Conservation (phyloP, 2,113 vertebrate species). For the Propithecus coquereli region DNA sequence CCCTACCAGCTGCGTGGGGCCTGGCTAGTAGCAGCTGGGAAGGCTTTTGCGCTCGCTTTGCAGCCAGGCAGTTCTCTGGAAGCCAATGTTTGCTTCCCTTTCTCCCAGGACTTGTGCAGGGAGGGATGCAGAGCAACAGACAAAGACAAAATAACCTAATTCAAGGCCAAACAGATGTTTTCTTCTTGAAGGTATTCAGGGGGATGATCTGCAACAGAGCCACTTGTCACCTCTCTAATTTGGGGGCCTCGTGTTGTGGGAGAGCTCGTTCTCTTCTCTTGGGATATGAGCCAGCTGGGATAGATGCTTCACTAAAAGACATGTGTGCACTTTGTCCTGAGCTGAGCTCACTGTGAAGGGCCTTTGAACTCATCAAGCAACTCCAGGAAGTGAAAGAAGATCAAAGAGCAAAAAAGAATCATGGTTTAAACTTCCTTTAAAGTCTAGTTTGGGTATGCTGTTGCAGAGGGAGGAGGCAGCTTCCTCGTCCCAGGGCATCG, state of each 20-base stretch:
- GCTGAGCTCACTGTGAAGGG: constrained; percentile 9
- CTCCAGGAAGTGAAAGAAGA: constrained; percentile 51
- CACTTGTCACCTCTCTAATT: constrained; percentile 14
- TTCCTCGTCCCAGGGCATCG: background rate
- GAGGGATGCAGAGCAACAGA: background rate
- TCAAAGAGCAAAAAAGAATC: constrained; percentile 49
- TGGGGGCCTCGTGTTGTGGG: background rate
- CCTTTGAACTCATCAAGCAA: constrained; percentile 48
- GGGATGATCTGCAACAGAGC: constrained; percentile 44
- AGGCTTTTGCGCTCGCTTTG: constrained; percentile 50
- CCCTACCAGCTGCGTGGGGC: background rate
- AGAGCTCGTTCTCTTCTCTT: background rate
- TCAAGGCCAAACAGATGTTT: constrained; percentile 54
- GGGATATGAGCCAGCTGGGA: constrained; percentile 19
- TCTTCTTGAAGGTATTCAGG: constrained; percentile 56
- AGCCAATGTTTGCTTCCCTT: background rate
- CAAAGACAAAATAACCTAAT: constrained; percentile 55
- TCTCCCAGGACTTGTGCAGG: constrained; percentile 22
- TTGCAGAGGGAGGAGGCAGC: background rate
- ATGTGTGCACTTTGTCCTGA: constrained; percentile 29
- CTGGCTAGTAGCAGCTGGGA: constrained; percentile 35
- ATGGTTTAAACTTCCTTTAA: background rate
- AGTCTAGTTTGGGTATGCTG: background rate
- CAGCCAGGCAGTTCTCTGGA: background rate
- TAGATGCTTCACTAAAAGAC: constrained; percentile 4